Evolutionary conservation across 2,797 vertebrate genomes (phyloP), one percentile per base, ranked within the genome.

Genomic region (Eremophila alpestris): DNA sequence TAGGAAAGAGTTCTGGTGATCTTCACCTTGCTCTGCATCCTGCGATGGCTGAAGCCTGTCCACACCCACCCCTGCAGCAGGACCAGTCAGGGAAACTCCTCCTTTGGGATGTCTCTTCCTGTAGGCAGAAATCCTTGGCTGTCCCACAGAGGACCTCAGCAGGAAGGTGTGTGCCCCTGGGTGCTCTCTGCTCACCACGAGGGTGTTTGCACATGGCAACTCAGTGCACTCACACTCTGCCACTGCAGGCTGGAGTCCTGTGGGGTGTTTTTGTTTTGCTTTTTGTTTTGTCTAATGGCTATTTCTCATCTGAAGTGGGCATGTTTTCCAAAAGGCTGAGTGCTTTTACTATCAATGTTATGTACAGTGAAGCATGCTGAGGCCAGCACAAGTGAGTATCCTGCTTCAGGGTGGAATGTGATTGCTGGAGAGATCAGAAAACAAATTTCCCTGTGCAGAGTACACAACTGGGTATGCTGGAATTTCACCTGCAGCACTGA

Each of bases 351-450:
- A 58, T 49, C 82, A n/a, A 12, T 84, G 9, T 38, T 54, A 4
- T 32, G 68, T 73, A 55, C 82, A 67, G 84, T 52, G 74, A 36
- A 36, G 71, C 78, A 19, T 83, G 93, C 91, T 95, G 87, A 95
- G 79, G 56, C 90, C 90, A 93, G 90, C 90, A 85, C 51, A 41
- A 67, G 46, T 13, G 27, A 73, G 34, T 38, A 13, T 62, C 23
- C 0, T 48, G 89, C 87, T 91, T 85, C 71, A 43, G 93, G 93
- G 60, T 48, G 38, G 64, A 82, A 63, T 70, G 78, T 5, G 70
- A 56, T 89, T 92, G 87, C 94, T 62, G 7, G 52, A 71, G 76
- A 84, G 81, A 79, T 91, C 63, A 87, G 83, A 68, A 40, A 48
- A 58, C 63, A 87, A 84, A 26, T 60, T 92, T 73, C 23, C 41